Evolutionary conservation across 2,888 invertebrate species (phyloP).

Genomic region (Hydropsyche betteni): DNA sequence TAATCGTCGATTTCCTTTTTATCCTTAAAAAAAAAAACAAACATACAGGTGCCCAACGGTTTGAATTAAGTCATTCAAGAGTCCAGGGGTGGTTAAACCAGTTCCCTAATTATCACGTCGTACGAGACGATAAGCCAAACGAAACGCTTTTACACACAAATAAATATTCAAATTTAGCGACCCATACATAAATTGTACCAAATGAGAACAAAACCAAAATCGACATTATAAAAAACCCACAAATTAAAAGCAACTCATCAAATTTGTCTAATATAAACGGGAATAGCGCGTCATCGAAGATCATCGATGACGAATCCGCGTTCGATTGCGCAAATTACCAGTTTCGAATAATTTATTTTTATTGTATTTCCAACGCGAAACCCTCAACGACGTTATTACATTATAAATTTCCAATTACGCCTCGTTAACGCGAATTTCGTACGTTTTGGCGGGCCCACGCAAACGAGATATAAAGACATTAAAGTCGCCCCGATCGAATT

Average conservation of each 20-base stretch:
- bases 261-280: background rate
- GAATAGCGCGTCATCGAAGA: no score
- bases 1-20: constrained; percentile 25
- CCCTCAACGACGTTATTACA: background rate
- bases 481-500: background rate
- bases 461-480: constrained; percentile 27
- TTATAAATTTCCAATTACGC: background rate
- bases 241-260: background rate
- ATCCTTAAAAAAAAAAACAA: background rate
- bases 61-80: constrained; percentile 8
- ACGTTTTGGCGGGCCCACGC: constrained; percentile 8
- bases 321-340: no score
- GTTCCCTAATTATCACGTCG: constrained; percentile 28
- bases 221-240: background rate
- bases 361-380: constrained; percentile 1
- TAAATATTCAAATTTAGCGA: constrained; percentile 28
- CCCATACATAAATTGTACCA: background rate
- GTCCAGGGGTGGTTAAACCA: constrained; percentile 27
- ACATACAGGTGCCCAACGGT: constrained; percentile 6
- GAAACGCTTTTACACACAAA: background rate
- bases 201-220: no score
- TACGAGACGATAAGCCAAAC: background rate
- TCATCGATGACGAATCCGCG: background rate
- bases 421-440: constrained; percentile 4
- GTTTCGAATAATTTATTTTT: background rate